Conservation (phyloP, 1,140 invertebrate genomes). For the Zeugodacus cucurbitae region DNA sequence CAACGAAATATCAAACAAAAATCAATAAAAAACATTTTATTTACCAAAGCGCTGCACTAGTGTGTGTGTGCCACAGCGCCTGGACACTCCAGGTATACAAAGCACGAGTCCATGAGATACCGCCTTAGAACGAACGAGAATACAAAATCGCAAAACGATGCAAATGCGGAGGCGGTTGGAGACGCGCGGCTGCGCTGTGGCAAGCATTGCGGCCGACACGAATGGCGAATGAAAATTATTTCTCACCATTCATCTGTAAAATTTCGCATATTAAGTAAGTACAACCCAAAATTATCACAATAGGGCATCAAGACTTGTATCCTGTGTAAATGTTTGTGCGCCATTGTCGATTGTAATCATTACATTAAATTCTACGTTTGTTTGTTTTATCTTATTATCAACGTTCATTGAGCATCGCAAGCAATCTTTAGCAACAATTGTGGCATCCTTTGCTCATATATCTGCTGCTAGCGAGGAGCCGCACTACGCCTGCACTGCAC, state of each 20-base stretch:
- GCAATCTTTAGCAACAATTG: conserved; percentile 43
- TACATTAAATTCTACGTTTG: conserved; percentile 44
- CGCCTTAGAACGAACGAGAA: background rate
- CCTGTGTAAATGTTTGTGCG: background rate
- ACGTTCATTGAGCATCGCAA: conserved; percentile 46
- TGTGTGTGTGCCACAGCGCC: background rate
- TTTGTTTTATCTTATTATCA: conserved; percentile 41
- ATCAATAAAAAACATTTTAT: conserved; percentile 7
- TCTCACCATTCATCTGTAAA: conserved; percentile 43
- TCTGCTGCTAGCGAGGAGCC: conserved; percentile 50
- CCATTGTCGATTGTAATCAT: conserved; percentile 44
- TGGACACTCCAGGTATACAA: background rate
- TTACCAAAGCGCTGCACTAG: background rate
- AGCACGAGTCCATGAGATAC: background rate
- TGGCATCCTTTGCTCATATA: conserved; percentile 53
- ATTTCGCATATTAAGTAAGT: conserved; percentile 47
- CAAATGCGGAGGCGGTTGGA: conserved; percentile 37
- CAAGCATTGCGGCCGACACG: background rate
- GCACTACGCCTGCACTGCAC: conserved; percentile 39
- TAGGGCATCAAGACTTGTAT: conserved; percentile 46
- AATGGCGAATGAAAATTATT: conserved; percentile 36
- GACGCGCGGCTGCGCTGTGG: background rate
- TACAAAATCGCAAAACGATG: background rate
- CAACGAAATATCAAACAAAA: background rate
- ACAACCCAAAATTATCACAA: conserved; percentile 48